Conservation (phyloP, 2,888 invertebrate species). For the Leucozona laternaria region DNA sequence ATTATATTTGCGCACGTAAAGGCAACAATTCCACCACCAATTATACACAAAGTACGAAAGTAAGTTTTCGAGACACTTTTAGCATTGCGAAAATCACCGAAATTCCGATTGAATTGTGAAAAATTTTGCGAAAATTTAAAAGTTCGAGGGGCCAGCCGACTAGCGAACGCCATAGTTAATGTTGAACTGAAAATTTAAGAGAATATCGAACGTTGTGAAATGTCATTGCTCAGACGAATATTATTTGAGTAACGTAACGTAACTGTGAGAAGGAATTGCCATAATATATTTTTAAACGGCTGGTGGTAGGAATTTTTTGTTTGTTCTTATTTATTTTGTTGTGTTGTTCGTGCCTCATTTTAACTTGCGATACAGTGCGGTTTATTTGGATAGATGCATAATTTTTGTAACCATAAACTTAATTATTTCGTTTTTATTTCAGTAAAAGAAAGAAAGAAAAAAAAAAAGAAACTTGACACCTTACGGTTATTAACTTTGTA, state of each 20-base stretch:
- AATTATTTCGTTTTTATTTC: no score
- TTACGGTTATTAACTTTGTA: no score
- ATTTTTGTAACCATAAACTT: no score
- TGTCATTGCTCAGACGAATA: slow-evolving; percentile 43
- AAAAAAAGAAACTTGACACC: no score
- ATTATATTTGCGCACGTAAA: slow-evolving; percentile 83
- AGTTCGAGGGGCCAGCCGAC: slow-evolving; percentile 77
- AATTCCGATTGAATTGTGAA: slow-evolving; percentile 78
- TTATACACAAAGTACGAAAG: slow-evolving; percentile 79
- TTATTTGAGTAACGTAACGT: slow-evolving; percentile 47
- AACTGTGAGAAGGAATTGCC: slow-evolving; percentile 29
- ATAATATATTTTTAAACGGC: not conserved
- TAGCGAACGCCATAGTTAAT: slow-evolving; percentile 81
- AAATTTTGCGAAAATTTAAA: slow-evolving; percentile 78
- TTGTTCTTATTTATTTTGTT: no score
- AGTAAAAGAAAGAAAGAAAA: no score
- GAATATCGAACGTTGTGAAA: slow-evolving; percentile 20
- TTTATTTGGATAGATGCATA: no score
- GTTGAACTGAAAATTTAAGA: slow-evolving; percentile 73
- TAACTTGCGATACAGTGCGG: no score
- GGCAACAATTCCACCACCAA: slow-evolving; percentile 84
- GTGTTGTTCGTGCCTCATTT: no score
- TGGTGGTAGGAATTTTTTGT: no score
- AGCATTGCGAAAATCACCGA: slow-evolving; percentile 76
- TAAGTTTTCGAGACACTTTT: slow-evolving; percentile 77